Evolutionary conservation across 2,113 vertebrate species (phyloP), one percentile per base, ranked within the genome.

Genomic region (Oreochromis tanganicae): DNA sequence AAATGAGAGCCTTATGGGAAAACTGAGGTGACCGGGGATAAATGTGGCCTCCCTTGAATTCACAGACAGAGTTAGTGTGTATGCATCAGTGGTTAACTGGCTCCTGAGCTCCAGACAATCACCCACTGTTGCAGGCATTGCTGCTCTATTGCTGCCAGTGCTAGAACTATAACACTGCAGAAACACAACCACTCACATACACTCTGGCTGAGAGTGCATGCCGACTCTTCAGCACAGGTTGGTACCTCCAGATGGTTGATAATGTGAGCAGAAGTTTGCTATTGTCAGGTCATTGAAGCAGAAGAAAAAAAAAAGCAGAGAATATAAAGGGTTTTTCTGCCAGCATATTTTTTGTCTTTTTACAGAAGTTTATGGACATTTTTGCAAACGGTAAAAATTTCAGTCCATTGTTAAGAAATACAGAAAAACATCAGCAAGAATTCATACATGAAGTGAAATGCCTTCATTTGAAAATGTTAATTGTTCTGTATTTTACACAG

Each of bases 71-170:
- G 82, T 93, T 82, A 68, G 88, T 92, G 94, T 93, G 85, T 87
- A 89, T 92, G 93, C 92, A 92, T 93, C 93, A 92, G 83, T 92
- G 90, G 92, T 93, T 92, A 81, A 95, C 90, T 83, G 92, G 93
- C 90, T 94, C 87, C 87, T 91, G 91, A 90, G 88, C 85, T 46
- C 80, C 73, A 93, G 89, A 95, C 93, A 95, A 94, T 94, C 92
- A 86, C 82, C 85, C 91, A 93, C 89, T 96, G 94, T 95, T 94
- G 86, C 87, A 83, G 81, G 32, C 80, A 80, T 71, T 75, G 75
- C 81, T 92, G 87, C 88, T 91, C 87, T 80, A 46, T 66, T 66
- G 75, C 88, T 88, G 93, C 85, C 88, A 78, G 46, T 46, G 68
- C 55, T 82, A 89, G 86, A 43, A 50, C 46, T 80, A 57, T 79